Base-by-base conservation (phyloP, 2,888 invertebrate species). In the Drosophila buzzatii region DNA sequence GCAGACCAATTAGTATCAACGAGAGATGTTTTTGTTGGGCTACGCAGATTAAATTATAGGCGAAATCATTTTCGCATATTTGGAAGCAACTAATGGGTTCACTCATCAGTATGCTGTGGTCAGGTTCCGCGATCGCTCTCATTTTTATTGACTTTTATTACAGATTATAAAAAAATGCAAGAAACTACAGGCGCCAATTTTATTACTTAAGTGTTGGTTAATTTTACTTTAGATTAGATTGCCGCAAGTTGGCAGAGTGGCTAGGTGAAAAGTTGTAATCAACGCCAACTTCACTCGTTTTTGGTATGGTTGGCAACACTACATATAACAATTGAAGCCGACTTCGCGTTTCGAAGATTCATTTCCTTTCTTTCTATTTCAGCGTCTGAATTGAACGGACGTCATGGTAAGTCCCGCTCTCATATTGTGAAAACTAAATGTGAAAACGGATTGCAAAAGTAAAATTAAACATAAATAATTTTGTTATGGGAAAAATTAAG, bases 1-100 rank as follows among this genome's bases (percentile, higher is more conserved):
- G 94, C 92, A 95, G 94, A 76, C 94, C 94, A 7, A 95, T 84
- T 53, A 94, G 92, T 7, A 94, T 94, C 20, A 96, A 91, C 16
- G 95, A 90, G 37, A 96, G 93, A 90, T 94, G 94, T 45, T 94
- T 94, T 47, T 94, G 91, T 57, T 95, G 94, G 1, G 95, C 95
- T 51, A 95, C 93, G 58, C 95, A 94, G 67, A 95, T 92, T 52
- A 95, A 91, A 91, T 95, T 95, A 79, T 95, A 95, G 2, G 95
- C 95, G 94, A 95, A 95, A 89, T 95, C 95, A 79, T 94, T 95
- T 2, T 94, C 94, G 18, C 95, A 96, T 71, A 95, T 94, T 86
- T 95, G 94, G 31, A 95, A 94, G 67, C 93, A 93, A 51, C 94
- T 92, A 51, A 95, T 94, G 90, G 94, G 94, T 23, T 95, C 94